Base-by-base conservation (phyloP, 2,113 vertebrate species). In the Sceloporus tristichus region DNA sequence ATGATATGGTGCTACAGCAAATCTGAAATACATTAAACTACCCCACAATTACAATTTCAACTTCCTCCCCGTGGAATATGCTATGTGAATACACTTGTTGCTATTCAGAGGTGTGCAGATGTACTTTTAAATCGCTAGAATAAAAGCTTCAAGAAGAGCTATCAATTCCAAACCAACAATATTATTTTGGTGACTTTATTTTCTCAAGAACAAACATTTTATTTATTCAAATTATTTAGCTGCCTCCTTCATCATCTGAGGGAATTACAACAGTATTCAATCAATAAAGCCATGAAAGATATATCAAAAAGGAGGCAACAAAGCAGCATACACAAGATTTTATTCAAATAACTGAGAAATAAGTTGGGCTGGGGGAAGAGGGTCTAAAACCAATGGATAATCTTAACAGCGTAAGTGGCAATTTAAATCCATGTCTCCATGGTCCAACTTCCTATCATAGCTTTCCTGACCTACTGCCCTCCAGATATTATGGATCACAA, bases 1-100 rank as follows among this genome's bases (percentile, higher is more conserved):
- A 86, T 68, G 77, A 79, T 54, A 86, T 53, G 48, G 54, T n/a
- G 25, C n/a, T 62, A 87, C 40, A 48, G 70, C 86, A 88, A 88
- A 77, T 54, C 40, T 87, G 19, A 38, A 82, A n/a, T 76, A 40
- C 82, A 85, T 78, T 78, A 65, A 48, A 48, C 25, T 85, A 77
- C 74, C 14, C 38, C 42, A 40, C n/a, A 75, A 76, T 87, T 87
- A 82, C 70, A 82, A 82, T 81, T 87, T 4, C 79, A 34, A 66
- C 11, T 82, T 87, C 73, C 16, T 81, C 27, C 53, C 27, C 65
- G 27, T 71, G 66, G 66, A 48, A 71, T 71, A 83, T 83, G 66
- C 9, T 66, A 66, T 79, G 62, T 34, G 19, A 34, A 79, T 34
- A 68, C 27, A 38, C 76, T 86, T 68, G 38, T 21, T 79, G 40